Evolutionary conservation across 2,888 invertebrate species (phyloP).

Genomic region (Schizaphis graminum): DNA sequence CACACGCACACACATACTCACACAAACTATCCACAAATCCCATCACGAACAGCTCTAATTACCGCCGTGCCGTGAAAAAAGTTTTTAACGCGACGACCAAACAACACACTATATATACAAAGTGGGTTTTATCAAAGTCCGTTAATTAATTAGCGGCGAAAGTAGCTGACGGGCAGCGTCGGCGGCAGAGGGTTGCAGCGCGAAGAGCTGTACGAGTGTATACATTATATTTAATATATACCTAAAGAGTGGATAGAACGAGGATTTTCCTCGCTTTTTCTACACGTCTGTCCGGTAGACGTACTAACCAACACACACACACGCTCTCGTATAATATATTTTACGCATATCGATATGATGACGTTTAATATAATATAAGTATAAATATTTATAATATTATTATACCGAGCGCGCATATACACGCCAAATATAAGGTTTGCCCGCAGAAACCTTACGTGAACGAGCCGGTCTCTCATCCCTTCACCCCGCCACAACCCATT

Average conservation of each 20-base stretch:
- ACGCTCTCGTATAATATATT: neutral
- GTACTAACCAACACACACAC: neutral
- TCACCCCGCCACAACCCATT: neutral
- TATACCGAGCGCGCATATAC: neutral
- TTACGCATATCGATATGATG: too few relatives aligned
- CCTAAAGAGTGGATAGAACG: neutral
- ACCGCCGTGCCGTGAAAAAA: slow-evolving; percentile 55
- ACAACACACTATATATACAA: slow-evolving; percentile 18
- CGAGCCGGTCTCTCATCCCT: neutral
- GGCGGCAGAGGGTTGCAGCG: neutral
- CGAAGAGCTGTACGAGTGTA: neutral
- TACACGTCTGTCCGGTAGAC: neutral
- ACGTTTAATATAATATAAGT: neutral
- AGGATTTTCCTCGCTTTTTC: neutral
- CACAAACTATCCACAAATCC: slow-evolving; percentile 30
- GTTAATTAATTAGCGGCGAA: slow-evolving; percentile 62
- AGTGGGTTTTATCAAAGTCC: slow-evolving; percentile 48
- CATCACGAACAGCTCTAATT: slow-evolving; percentile 62
- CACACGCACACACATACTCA: neutral
- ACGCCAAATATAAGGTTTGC: neutral
- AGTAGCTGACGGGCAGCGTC: slow-evolving; percentile 36
- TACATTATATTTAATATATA: neutral
- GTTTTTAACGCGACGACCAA: slow-evolving; percentile 50
- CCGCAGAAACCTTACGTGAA: neutral
- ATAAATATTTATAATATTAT: slow-evolving; percentile 4